A percentile compares a stretch with the other conserved stretches of the same genome.
Conservation (phyloP, 2,113 vertebrate species). For the Cyanistes caeruleus region DNA sequence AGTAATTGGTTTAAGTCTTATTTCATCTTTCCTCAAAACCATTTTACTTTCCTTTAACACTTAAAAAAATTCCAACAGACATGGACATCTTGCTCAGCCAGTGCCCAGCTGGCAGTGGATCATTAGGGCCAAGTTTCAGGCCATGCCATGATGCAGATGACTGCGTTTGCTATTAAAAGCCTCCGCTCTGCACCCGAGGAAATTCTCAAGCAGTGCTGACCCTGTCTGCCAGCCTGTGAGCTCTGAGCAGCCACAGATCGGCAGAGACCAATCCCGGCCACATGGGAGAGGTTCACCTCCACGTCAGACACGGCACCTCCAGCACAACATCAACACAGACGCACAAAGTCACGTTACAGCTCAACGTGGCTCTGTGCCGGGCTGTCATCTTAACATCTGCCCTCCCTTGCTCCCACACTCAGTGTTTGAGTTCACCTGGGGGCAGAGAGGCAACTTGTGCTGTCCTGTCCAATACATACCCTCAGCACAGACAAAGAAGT, state of each 20-base stretch:
- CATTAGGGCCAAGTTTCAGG: background rate
- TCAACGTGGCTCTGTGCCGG: background rate
- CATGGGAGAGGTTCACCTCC: background rate
- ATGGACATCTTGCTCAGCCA: background rate
- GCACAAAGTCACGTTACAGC: background rate
- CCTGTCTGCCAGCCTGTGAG: background rate
- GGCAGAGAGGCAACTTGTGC: background rate
- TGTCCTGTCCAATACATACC: background rate
- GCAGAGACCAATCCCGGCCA: accelerated
- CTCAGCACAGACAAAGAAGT: background rate
- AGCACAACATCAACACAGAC: background rate
- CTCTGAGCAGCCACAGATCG: background rate
- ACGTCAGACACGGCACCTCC: background rate
- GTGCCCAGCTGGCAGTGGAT: background rate
- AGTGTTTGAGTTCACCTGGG: accelerated
- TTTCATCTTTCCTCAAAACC: background rate
- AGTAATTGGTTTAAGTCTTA: background rate
- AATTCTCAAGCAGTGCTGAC: background rate
- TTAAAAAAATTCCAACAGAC: background rate
- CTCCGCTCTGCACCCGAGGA: background rate
- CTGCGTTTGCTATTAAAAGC: background rate
- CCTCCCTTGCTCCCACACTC: background rate
- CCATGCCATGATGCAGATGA: accelerated
- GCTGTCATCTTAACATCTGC: background rate
- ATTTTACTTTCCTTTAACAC: background rate